Evolutionary conservation across 2,113 vertebrate species (phyloP).

Genomic region (Lichenostomus cassidix): DNA sequence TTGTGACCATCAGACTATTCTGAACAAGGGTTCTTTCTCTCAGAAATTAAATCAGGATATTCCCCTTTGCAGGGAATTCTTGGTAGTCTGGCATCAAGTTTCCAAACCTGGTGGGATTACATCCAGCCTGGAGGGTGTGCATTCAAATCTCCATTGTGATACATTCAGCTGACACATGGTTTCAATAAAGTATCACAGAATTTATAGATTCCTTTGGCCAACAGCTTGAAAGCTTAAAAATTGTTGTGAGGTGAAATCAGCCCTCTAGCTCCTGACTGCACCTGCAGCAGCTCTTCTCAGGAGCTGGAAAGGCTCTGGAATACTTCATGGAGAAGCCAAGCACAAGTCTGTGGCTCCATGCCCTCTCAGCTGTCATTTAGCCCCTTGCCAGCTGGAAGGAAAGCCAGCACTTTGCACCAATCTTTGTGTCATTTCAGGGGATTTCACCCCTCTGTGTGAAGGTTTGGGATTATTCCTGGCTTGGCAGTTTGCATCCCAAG

Average conservation of each 20-base stretch:
- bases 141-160: neutral
- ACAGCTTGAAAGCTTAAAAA: neutral
- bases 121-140: neutral
- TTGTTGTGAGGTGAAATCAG: neutral
- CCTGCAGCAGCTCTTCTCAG: neutral
- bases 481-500: neutral
- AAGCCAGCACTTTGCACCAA: neutral
- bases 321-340: neutral
- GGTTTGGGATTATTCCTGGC: neutral
- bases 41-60: neutral
- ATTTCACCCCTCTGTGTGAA: neutral
- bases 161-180: neutral
- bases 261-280: neutral
- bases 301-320: neutral
- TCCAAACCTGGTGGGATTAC: neutral
- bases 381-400: neutral
- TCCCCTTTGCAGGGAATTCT: neutral
- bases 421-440: neutral
- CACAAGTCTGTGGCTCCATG: neutral
- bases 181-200: neutral
- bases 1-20: neutral
- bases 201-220: neutral
- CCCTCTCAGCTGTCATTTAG: neutral
- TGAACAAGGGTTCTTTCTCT: neutral
- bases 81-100: neutral